phyloP scores from a whole-genome alignment of 2,797 vertebrate species.

The Clarias fuscus region DNA sequence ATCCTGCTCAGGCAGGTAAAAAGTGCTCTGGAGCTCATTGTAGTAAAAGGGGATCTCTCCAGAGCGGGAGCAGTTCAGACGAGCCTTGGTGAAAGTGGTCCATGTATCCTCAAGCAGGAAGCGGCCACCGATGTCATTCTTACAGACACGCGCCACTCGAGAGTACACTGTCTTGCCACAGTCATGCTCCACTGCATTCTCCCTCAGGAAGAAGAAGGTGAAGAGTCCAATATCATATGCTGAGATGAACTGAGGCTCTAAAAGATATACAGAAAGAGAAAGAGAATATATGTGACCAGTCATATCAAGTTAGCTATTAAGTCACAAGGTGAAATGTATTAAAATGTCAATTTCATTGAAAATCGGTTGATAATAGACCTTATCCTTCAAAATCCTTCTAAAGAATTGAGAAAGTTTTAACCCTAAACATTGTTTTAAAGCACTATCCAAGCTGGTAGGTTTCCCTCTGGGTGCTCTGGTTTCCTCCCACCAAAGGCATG shows the following conservation, averaged over 20 bases:
- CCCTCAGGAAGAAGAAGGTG: constrained; percentile 95
- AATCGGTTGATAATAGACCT: too few species aligned
- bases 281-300: neutral
- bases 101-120: constrained; percentile 97
- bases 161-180: constrained; percentile 95
- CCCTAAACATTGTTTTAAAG: too few species aligned
- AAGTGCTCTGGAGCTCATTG: constrained; percentile 96
- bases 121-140: constrained; percentile 93
- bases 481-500: too few species aligned
- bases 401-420: too few species aligned
- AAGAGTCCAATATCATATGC: constrained; percentile 95
- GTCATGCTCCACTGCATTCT: constrained; percentile 95
- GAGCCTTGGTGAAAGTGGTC: constrained; percentile 98
- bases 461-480: too few species aligned
- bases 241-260: constrained; percentile 97
- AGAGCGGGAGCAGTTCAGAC: constrained; percentile 94
- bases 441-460: too few species aligned
- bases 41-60: constrained; percentile 98
- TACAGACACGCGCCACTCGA: constrained; percentile 93
- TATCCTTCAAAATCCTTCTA: too few species aligned
- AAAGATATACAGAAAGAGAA: neutral
- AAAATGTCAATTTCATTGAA: too few species aligned
- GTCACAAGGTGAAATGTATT: too few species aligned
- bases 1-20: constrained; percentile 95
- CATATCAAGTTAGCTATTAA: too few species aligned